phyloP scores from a whole-genome alignment of 2,113 vertebrate genomes.

The Apaloderma vittatum region DNA sequence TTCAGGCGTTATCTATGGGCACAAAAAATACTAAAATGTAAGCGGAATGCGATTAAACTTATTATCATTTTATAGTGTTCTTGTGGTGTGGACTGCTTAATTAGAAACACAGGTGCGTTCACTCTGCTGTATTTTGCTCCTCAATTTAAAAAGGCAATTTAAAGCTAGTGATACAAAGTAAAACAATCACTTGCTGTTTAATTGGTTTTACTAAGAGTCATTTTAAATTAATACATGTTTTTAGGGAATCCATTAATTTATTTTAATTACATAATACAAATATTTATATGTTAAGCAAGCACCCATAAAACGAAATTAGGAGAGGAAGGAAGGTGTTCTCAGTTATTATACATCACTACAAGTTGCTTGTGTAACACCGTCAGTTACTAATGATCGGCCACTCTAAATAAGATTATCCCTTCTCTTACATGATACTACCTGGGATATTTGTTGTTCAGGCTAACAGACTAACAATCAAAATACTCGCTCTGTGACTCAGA shows the following conservation, averaged over 20 bases:
- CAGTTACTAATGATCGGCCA: neutral
- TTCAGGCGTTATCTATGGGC: neutral
- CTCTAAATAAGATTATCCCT: neutral
- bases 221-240: neutral
- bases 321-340: neutral
- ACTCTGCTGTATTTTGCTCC: neutral
- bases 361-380: neutral
- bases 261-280: conserved; percentile 45
- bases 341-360: neutral
- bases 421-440: neutral
- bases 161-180: conserved; percentile 34
- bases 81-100: neutral
- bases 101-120: conserved; percentile 28
- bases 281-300: conserved; percentile 20
- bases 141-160: conserved; percentile 51
- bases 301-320: neutral
- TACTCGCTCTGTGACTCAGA: neutral
- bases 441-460: neutral
- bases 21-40: neutral
- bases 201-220: conserved; percentile 47
- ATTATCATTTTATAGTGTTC: neutral
- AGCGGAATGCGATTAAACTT: neutral
- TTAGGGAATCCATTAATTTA: neutral
- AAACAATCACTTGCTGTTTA: conserved; percentile 52
- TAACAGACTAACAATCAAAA: neutral